These are phyloP conservation scores for Acleris cristana DNA, from an alignment of 2,888 invertebrate genomes.

Conservation along the genomic window DNA sequence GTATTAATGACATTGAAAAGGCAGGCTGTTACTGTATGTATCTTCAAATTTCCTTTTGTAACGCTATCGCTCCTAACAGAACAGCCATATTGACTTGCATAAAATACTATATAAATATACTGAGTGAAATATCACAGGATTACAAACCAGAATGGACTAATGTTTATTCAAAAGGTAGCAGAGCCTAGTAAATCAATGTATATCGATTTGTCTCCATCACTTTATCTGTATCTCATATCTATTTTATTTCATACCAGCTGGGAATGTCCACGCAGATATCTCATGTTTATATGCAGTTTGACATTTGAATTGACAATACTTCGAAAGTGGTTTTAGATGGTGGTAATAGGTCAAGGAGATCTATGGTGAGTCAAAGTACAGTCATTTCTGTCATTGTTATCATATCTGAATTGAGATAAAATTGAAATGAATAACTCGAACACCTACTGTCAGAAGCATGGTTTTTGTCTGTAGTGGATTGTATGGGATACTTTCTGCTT, in stretches of 20 bases:
- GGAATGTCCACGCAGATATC: slow-evolving; percentile 17
- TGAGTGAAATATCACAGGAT: background rate
- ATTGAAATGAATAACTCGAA: background rate
- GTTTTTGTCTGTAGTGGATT: too few relatives aligned
- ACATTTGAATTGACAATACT: slow-evolving; percentile 15
- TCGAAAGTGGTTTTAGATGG: background rate
- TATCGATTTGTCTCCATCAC: slow-evolving; percentile 18
- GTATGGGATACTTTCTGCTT: too few relatives aligned
- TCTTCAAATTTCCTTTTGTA: too few relatives aligned
- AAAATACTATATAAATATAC: too few relatives aligned
- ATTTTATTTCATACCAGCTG: slow-evolving; percentile 12
- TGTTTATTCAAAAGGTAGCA: slow-evolving; percentile 7
- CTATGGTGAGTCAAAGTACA: background rate
- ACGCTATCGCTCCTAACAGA: too few relatives aligned
- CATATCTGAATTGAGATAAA: background rate
- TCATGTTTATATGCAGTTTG: slow-evolving; percentile 12
- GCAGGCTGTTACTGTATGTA: too few relatives aligned
- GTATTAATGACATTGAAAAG: too few relatives aligned
- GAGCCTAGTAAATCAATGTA: slow-evolving; percentile 15
- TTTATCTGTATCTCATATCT: slow-evolving; percentile 27
- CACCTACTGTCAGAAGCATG: too few relatives aligned
- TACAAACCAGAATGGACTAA: background rate
- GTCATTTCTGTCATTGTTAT: background rate
- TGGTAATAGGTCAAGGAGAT: slow-evolving; percentile 1
- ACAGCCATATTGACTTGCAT: too few relatives aligned